Evolutionary conservation across 2,113 vertebrate genomes (phyloP).

Genomic region (Gallinago media): DNA sequence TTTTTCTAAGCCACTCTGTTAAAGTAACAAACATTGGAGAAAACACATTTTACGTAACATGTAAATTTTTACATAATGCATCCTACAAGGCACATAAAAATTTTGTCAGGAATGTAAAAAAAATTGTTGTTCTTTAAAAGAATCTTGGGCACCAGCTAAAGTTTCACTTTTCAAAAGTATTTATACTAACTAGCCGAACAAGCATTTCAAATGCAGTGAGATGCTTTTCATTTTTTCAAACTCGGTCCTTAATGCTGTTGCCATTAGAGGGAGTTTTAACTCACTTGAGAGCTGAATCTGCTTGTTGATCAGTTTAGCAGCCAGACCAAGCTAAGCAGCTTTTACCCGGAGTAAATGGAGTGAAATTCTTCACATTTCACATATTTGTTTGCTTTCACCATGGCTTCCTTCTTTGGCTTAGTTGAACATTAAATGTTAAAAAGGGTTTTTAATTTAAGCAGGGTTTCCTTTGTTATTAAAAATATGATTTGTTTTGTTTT

Average conservation of each 20-base stretch:
- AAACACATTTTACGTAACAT: accelerated
- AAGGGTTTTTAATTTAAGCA: neutral
- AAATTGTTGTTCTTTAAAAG: neutral
- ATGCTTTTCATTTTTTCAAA: neutral
- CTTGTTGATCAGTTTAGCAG: neutral
- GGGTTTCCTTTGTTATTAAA: neutral
- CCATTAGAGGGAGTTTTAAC: constrained; percentile 56
- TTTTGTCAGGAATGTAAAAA: neutral
- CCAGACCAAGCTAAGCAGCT: neutral
- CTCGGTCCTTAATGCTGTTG: neutral
- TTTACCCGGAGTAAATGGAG: neutral
- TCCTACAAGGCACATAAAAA: neutral
- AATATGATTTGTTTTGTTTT: neutral
- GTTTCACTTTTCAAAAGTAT: neutral
- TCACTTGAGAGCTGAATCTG: neutral
- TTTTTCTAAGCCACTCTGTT: neutral
- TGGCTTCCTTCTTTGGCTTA: neutral
- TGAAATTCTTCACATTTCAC: neutral
- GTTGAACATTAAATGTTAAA: neutral
- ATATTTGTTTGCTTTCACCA: neutral
- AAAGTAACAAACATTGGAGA: neutral
- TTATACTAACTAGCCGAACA: neutral
- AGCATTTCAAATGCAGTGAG: neutral
- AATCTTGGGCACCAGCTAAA: neutral
- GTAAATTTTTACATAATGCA: neutral